Evolutionary conservation across 2,797 vertebrate species (phyloP), one percentile per base, ranked within the genome.

Genomic region (Oophaga sylvatica): DNA sequence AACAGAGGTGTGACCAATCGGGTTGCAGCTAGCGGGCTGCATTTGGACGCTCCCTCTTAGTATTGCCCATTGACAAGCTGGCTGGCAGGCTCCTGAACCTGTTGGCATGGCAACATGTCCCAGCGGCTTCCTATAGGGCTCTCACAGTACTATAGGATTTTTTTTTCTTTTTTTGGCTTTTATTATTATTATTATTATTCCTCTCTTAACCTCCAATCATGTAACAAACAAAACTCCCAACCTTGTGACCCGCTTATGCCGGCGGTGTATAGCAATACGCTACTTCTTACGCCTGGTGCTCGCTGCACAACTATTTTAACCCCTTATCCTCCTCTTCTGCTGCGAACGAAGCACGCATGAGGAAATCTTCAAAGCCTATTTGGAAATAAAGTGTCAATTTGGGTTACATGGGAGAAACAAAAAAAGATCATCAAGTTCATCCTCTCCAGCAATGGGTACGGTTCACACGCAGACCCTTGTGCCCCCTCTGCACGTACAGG

Each of bases 1-100:
- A 97, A 95, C 96, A 97, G 96, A 95, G 97, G 97, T 97, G 96
- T 97, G 96, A 97, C 97, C 97, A 97, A 97, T 97, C 97, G 96
- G 96, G 95, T 90, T 92, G 95, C 92, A 94, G 95, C 95, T 94
- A 92, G 93, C 94, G 94, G 94, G 93, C 95, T 92, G 92, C 91
- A 92, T 87, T 93, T 94, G 91, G 94, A 94, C 93, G 91, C 94
- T 92, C 93, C 94, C 94, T 95, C 95, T 94, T 92, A 92, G 92
- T 94, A 95, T 95, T 94, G 94, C 95, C 95, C 95, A 94, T 94
- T 92, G 95, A 96, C 95, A 95, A 92, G 94, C 93, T 94, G 91
- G 92, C 95, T 95, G 95, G 96, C 94, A 95, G 95, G 93, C 95
- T 94, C 94, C 94, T 93, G 91, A 94, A 91, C 93, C 88, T 93